Base-by-base conservation (phyloP, 2,113 vertebrate genomes). In the Astur gentilis region DNA sequence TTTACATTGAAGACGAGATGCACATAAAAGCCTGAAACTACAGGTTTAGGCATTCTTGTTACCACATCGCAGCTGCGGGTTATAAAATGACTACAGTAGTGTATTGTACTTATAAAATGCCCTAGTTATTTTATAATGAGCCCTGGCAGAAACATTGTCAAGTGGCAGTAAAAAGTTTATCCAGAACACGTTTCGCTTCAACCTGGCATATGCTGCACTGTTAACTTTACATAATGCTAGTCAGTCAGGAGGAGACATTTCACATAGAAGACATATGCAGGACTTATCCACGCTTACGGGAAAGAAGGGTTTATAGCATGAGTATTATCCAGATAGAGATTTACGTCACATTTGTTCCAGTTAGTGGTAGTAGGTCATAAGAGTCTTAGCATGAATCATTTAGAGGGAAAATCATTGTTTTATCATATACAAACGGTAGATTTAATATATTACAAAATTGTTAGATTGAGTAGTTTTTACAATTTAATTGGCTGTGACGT, bases 281-380 rank as follows among this genome's bases (percentile, higher is more conserved):
- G 58, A 72, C 31, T 62, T 80, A 66, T 0, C 64, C 47, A 34
- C 0, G 3, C 89, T 88, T 76, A 54, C 4, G 77, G 71, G 62
- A 83, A 85, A 84, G 83, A 72, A 91, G 64, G n/a, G 50, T 89
- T 96, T 95, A 72, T n/a, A 40, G 31, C 29, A 32, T 38, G 49
- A 73, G 52, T 64, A 17, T 96, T 93, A 90, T 54, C 77, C 70
- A 89, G 44, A 45, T 38, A 21, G 9, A 72, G 89, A 83, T 85
- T 86, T 96, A 89, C 31, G 21, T 97, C 87, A 87, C 22, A 3
- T 95, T 96, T 97, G 70, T 95, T 97, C 96, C 80, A 90, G 60
- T 90, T 90, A 81, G 66, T 71, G 70, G 34, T 66, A 62, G 71
- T 52, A 91, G 76, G 90, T 78, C 72, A 44, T 93, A 89, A 88